Evolutionary conservation across 2,113 vertebrate genomes (phyloP).

Genomic region (Centropus unirufus): DNA sequence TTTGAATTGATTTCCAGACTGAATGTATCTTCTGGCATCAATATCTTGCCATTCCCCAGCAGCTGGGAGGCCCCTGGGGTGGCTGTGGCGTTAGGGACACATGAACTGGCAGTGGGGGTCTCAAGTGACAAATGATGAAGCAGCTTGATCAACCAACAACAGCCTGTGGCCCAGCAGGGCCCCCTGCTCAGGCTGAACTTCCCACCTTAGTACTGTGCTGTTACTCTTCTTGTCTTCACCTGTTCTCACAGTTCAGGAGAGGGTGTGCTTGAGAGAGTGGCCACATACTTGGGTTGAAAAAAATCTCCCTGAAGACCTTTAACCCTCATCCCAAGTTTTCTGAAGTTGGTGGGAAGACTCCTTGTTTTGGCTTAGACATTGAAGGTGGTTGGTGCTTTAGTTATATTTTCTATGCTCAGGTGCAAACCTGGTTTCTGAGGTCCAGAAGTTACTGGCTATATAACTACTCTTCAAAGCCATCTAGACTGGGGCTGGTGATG

Average conservation of each 20-base stretch:
- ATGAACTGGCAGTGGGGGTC: not conserved
- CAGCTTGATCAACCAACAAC: accelerated
- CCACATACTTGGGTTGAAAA: not conserved
- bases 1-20: not conserved
- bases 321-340: not conserved
- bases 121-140: not conserved
- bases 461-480: not conserved
- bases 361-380: not conserved
- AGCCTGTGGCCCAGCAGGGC: accelerated
- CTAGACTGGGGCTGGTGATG: not conserved
- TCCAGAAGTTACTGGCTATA: not conserved
- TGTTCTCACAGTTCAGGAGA: not conserved
- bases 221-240: not conserved
- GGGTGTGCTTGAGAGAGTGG: not conserved
- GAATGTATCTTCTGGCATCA: not conserved
- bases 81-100: accelerated
- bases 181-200: not conserved
- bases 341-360: not conserved
- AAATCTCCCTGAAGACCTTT: not conserved
- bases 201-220: accelerated
- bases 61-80: not conserved
- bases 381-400: not conserved
- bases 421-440: not conserved
- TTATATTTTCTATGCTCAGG: not conserved
- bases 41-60: not conserved